Percentiles rank a stretch among this genome's conserved stretches.
phyloP scores from a whole-genome alignment of 2,113 vertebrate genomes.

The Pithys albifrons region DNA sequence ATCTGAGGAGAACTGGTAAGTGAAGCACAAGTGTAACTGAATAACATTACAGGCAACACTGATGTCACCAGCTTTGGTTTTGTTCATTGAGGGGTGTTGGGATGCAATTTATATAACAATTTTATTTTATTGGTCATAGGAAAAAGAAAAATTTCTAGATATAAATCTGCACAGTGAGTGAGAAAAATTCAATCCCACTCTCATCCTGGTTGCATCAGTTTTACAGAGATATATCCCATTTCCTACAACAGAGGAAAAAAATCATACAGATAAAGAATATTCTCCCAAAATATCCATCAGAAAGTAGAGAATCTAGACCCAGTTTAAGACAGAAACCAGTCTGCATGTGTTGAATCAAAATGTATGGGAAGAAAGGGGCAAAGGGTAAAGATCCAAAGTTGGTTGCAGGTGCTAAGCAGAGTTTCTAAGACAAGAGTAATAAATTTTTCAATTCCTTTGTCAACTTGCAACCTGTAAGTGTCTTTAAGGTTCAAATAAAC shows the following conservation, averaged over 20 bases:
- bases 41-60: neutral
- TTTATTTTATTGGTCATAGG: neutral
- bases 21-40: neutral
- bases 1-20: slow-evolving; percentile 44
- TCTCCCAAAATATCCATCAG: neutral
- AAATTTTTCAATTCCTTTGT: neutral
- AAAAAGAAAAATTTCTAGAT: neutral
- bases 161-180: neutral
- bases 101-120: neutral
- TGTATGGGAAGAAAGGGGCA: neutral
- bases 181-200: neutral
- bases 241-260: neutral
- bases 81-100: neutral
- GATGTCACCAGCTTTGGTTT: neutral
- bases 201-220: neutral
- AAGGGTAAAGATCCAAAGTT: neutral
- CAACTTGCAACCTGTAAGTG: neutral
- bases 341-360: neutral
- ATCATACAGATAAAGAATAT: neutral
- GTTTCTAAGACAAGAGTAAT: neutral
- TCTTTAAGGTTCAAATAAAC: neutral
- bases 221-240: neutral
- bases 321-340: neutral
- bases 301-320: neutral
- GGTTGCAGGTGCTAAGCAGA: neutral